Evolutionary conservation across 1,140 invertebrate genomes (phyloP).

Genomic region (Steinernema khuongi): DNA sequence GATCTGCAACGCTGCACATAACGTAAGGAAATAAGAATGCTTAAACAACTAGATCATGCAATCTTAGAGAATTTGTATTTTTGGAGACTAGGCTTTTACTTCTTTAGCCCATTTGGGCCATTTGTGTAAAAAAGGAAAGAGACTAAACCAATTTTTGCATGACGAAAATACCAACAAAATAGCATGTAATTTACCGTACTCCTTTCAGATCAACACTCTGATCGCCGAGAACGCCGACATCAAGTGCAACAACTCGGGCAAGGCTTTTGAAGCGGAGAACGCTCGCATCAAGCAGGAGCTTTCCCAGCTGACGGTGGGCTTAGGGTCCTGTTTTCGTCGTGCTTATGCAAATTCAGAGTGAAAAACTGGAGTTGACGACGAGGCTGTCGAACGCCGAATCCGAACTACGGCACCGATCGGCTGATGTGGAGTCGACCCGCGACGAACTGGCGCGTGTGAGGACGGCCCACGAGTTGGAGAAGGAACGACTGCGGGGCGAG

Average conservation of each 20-base stretch:
- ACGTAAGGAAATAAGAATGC: no score
- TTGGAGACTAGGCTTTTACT: no score
- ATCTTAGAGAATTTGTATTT: no score
- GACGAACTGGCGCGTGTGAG: slow-evolving; percentile 18
- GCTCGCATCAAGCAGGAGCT: slow-evolving; percentile 25
- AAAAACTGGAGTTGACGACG: slow-evolving; percentile 3
- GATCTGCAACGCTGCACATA: no score
- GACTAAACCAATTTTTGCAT: no score
- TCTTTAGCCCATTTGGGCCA: no score
- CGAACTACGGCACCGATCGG: slow-evolving; percentile 3
- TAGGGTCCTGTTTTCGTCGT: slow-evolving; percentile 10
- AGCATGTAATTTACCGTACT: no score
- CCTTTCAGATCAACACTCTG: slow-evolving; percentile 33
- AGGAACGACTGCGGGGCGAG: slow-evolving; percentile 19
- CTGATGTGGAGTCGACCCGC: neutral
- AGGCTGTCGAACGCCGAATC: slow-evolving; percentile 11
- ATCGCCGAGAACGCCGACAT: slow-evolving; percentile 31
- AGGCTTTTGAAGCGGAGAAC: slow-evolving; percentile 30
- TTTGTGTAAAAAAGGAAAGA: no score
- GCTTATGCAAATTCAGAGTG: neutral
- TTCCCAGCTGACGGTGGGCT: slow-evolving; percentile 13
- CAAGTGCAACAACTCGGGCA: slow-evolving; percentile 21
- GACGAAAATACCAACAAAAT: no score
- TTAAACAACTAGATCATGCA: no score
- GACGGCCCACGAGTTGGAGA: slow-evolving; percentile 10